These are phyloP conservation scores for Synergus itoensis DNA, from an alignment of 2,888 invertebrate species.

Conservation along the genomic window DNA sequence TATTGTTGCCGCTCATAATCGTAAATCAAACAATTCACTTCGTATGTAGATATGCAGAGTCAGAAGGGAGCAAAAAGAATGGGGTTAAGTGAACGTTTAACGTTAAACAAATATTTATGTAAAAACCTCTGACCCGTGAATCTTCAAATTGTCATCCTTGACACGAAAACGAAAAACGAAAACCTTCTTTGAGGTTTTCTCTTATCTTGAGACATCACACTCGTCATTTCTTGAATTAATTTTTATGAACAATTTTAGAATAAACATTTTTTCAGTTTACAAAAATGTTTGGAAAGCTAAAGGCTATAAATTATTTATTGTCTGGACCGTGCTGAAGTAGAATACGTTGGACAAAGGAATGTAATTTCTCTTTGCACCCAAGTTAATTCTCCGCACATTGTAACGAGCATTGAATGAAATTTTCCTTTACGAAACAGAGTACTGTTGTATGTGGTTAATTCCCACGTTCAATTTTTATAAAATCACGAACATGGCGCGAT, in stretches of 20 bases:
- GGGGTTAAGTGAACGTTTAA: neutral
- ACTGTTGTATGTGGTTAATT: neutral
- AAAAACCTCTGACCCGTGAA: too few species aligned
- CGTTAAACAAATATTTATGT: neutral
- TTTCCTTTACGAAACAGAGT: neutral
- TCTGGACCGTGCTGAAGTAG: neutral
- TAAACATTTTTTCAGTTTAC: neutral
- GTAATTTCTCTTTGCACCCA: neutral
- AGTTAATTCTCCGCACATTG: neutral
- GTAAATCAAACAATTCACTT: slow-evolving; percentile 23
- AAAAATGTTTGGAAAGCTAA: neutral
- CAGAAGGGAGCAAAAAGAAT: neutral
- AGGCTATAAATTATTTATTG: neutral
- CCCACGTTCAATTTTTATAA: neutral
- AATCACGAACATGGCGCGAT: neutral
- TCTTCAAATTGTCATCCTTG: too few species aligned
- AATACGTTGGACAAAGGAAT: neutral
- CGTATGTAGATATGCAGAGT: neutral
- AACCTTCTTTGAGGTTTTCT: too few species aligned
- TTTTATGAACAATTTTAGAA: neutral
- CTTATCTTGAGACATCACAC: too few species aligned
- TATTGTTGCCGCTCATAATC: neutral
- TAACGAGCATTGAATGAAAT: neutral
- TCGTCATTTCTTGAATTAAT: too few species aligned
- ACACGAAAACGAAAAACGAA: too few species aligned